phyloP scores from a whole-genome alignment of 2,797 vertebrate species.

The Sarcophilus harrisii region DNA sequence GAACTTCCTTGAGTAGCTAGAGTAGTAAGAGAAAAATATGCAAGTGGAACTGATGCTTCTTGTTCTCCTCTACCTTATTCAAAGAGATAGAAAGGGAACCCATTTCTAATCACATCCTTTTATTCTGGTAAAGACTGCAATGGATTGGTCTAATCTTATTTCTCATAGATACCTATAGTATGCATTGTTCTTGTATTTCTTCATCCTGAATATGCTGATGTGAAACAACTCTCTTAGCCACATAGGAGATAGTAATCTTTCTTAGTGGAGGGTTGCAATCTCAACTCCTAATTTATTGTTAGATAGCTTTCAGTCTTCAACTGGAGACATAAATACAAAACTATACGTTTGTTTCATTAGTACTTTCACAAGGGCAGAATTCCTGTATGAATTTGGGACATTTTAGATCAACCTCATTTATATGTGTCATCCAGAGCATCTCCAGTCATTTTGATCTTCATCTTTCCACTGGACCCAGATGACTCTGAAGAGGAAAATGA shows the following conservation, averaged over 20 bases:
- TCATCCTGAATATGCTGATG: background rate
- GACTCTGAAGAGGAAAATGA: too few species aligned
- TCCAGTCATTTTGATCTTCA: too few species aligned
- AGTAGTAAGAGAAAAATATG: background rate
- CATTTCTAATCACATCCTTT: background rate
- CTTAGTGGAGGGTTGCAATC: background rate
- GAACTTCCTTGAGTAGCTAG: background rate
- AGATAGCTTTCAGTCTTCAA: background rate
- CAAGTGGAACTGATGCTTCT: background rate
- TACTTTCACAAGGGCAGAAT: background rate
- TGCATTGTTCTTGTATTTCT: background rate
- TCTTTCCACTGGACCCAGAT: too few species aligned
- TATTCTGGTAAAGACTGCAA: background rate
- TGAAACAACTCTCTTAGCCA: background rate
- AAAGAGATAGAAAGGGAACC: background rate
- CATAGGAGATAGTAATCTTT: background rate
- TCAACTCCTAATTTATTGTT: background rate
- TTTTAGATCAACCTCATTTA: background rate
- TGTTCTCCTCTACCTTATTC: background rate
- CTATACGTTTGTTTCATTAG: background rate
- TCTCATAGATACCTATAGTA: too few species aligned
- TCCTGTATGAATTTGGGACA: background rate
- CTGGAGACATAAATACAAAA: background rate
- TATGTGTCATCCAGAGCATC: too few species aligned
- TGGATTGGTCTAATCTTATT: background rate